A percentile compares a stretch with the other conserved stretches of the same genome.
Evolutionary conservation across 1,140 invertebrate genomes (phyloP).

Genomic region (Lanistes nyassanus): DNA sequence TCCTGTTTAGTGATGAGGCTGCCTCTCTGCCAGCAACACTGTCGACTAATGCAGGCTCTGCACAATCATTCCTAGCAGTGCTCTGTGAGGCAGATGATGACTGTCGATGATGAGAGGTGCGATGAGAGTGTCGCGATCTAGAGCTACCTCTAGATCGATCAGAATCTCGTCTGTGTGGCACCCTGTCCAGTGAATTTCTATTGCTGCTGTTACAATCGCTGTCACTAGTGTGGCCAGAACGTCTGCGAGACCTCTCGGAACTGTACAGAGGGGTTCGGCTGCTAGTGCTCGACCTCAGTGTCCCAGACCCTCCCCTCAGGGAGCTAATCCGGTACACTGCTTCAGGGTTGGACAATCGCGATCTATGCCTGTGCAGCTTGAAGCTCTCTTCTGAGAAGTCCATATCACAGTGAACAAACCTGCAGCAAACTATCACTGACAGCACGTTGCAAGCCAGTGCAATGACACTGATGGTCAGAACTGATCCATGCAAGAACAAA

Average conservation of each 20-base stretch:
- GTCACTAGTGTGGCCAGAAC: conserved; percentile 12
- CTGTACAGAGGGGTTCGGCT: conserved; percentile 19
- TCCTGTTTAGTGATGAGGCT: too few species aligned
- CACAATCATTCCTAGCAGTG: too few species aligned
- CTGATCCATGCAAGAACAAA: conserved; percentile 14
- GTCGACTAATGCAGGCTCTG: too few species aligned
- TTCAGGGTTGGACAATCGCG: conserved; percentile 12
- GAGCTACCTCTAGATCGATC: conserved; percentile 21
- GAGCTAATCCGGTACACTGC: conserved; percentile 12
- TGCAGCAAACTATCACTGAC: conserved; percentile 24
- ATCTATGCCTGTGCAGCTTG: conserved; percentile 18
- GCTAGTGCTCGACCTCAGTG: conserved; percentile 11
- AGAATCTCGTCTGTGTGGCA: conserved; percentile 13
- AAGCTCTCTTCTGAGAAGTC: neutral
- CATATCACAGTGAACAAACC: conserved; percentile 9
- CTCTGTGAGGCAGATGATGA: conserved; percentile 13
- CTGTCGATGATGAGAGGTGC: conserved; percentile 19
- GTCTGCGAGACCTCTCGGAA: conserved; percentile 14
- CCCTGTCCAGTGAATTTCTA: conserved; percentile 6
- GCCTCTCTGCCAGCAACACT: too few species aligned
- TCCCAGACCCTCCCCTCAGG: conserved; percentile 1
- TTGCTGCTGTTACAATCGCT: conserved; percentile 10
- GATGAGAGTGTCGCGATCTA: conserved; percentile 10
- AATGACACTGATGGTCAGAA: conserved; percentile 15
- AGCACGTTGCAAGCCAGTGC: conserved; percentile 22